These are phyloP conservation scores for Rhea pennata DNA, from an alignment of 2,113 vertebrate genomes.

Conservation along the genomic window DNA sequence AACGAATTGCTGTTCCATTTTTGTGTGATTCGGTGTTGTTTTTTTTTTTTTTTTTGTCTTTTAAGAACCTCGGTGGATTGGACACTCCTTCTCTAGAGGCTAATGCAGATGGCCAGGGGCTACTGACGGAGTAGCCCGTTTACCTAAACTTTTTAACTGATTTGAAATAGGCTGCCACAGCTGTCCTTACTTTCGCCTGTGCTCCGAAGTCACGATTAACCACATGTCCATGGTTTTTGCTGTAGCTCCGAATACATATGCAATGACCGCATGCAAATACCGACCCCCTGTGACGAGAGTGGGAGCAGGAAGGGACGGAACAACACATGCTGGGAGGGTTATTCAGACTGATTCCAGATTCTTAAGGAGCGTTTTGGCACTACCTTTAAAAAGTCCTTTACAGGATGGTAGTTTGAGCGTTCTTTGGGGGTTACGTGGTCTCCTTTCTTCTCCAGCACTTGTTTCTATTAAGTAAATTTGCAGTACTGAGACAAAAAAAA, in stretches of 20 bases:
- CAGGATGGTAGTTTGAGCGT: not conserved
- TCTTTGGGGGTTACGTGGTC: not conserved
- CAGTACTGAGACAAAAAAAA: constrained; percentile 51
- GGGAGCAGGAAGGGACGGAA: not conserved
- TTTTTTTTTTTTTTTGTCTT: not conserved
- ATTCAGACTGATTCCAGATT: not conserved
- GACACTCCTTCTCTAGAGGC: not conserved
- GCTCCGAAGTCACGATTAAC: not conserved
- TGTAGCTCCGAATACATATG: not conserved
- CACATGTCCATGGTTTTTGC: not conserved
- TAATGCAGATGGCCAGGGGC: not conserved
- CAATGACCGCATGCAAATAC: fast-evolving
- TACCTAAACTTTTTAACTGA: not conserved
- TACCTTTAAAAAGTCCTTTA: not conserved
- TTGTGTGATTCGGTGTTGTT: not conserved
- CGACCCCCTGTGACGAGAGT: not conserved
- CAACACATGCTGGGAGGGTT: not conserved
- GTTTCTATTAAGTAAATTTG: constrained; percentile 73
- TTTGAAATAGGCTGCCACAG: not conserved
- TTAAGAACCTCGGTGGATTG: not conserved
- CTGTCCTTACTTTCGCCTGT: not conserved
- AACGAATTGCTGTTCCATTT: not conserved
- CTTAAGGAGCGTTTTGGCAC: not conserved
- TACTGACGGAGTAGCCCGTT: not conserved
- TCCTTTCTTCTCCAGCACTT: constrained; percentile 39